phyloP scores from a whole-genome alignment of 2,797 vertebrate genomes.

The Girardinus metallicus region DNA sequence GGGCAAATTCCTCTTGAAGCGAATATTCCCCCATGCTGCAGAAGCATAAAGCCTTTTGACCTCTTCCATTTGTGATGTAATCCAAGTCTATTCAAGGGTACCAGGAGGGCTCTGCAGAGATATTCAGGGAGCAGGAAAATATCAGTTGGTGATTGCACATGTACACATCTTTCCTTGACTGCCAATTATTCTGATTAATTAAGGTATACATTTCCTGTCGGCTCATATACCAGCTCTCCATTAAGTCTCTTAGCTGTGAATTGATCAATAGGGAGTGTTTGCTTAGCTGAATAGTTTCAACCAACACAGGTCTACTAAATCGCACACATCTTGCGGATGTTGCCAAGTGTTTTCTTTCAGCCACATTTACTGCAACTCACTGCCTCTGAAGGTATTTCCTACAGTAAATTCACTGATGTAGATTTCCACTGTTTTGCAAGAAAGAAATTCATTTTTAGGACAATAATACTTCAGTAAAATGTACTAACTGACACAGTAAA shows the following conservation, averaged over 20 bases:
- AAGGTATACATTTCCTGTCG: constrained; percentile 46
- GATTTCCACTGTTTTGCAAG: neutral
- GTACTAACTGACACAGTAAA: neutral
- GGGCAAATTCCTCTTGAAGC: constrained; percentile 31
- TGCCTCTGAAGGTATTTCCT: neutral
- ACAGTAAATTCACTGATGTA: neutral
- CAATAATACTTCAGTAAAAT: neutral
- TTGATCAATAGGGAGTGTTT: constrained; percentile 64
- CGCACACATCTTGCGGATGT: neutral
- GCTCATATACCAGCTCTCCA: constrained; percentile 50
- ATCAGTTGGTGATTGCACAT: constrained; percentile 17
- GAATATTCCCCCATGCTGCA: constrained; percentile 46
- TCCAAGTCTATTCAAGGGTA: constrained; percentile 68
- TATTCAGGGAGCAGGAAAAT: constrained; percentile 36
- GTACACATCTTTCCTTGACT: constrained; percentile 21
- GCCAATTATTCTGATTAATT: constrained; percentile 54
- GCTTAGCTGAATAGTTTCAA: constrained; percentile 35
- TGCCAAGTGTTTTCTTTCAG: neutral
- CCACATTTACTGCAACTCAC: neutral
- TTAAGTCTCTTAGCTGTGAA: constrained; percentile 48
- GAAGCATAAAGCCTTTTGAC: constrained; percentile 48
- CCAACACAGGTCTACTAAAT: constrained; percentile 23
- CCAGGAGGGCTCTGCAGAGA: constrained; percentile 48
- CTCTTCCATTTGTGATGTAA: constrained; percentile 60
- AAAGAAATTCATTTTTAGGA: neutral